phyloP scores from a whole-genome alignment of 2,888 invertebrate species.

The Hymenopus coronatus region DNA sequence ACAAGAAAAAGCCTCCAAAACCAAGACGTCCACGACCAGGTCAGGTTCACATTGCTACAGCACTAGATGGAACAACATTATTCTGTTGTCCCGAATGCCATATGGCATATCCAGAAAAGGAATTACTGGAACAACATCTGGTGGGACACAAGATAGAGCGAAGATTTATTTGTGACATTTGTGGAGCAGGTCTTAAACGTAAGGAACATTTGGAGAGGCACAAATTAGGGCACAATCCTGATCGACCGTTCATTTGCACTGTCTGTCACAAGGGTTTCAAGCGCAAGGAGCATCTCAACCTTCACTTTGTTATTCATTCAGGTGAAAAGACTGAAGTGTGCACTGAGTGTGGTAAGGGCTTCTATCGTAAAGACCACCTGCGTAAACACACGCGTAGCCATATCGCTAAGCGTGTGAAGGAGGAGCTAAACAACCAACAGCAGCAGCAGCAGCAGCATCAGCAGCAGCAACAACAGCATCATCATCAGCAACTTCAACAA shows the following conservation, averaged over 20 bases:
- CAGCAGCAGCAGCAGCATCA: conserved; percentile 45
- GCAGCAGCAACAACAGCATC: conserved; percentile 39
- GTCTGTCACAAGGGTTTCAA: conserved; percentile 76
- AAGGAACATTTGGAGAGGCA: conserved; percentile 77
- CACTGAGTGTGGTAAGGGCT: conserved; percentile 65
- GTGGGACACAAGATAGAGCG: conserved; percentile 77
- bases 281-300: conserved; percentile 76
- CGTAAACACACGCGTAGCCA: conserved; percentile 78
- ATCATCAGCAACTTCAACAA: conserved; percentile 41
- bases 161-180: conserved; percentile 44
- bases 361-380: conserved; percentile 74
- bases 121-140: conserved; percentile 67
- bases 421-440: conserved; percentile 53
- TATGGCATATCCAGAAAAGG: conserved; percentile 78
- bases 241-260: conserved; percentile 73
- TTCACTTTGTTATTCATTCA: conserved; percentile 81
- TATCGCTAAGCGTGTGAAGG: conserved; percentile 70
- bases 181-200: conserved; percentile 58
- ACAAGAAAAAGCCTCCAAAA: conserved; percentile 76
- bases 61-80: conserved; percentile 69
- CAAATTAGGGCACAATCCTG: conserved; percentile 77
- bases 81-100: conserved; percentile 80
- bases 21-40: conserved; percentile 77
- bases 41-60: conserved; percentile 71
- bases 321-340: conserved; percentile 80